phyloP scores from a whole-genome alignment of 2,888 invertebrate genomes.

The Amblyjoppa fuscipennis region DNA sequence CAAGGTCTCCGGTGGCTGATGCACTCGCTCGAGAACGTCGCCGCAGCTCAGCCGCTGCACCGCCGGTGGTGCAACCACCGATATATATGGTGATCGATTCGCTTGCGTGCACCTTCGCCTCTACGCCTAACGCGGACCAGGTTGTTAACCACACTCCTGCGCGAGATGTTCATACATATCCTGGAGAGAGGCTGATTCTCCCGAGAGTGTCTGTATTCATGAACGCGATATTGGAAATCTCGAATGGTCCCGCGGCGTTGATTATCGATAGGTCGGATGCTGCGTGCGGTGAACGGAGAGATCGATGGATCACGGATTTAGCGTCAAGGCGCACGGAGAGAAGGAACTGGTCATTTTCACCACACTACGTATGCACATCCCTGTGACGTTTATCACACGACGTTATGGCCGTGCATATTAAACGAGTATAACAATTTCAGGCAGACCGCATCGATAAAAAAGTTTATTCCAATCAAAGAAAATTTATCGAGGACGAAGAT shows the following conservation, averaged over 20 bases:
- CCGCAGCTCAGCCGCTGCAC: slow-evolving; percentile 12
- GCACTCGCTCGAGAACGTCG: slow-evolving; percentile 37
- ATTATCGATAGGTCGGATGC: slow-evolving; percentile 36
- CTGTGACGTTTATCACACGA: too few relatives aligned
- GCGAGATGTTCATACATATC: slow-evolving; percentile 15
- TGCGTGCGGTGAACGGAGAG: too few relatives aligned
- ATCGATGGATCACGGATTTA: slow-evolving; percentile 39
- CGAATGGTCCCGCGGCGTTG: slow-evolving; percentile 48
- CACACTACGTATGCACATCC: too few relatives aligned
- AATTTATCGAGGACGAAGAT: too few relatives aligned
- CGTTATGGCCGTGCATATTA: too few relatives aligned
- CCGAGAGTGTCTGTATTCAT: slow-evolving; percentile 69
- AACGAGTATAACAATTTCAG: too few relatives aligned
- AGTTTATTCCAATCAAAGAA: too few relatives aligned
- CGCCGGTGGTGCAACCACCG: slow-evolving; percentile 18
- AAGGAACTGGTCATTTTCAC: background rate
- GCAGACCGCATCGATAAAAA: too few relatives aligned
- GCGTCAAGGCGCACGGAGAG: background rate
- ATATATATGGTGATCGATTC: slow-evolving; percentile 21
- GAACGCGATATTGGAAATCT: slow-evolving; percentile 73
- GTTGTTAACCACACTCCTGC: slow-evolving; percentile 38
- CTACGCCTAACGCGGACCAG: slow-evolving; percentile 29
- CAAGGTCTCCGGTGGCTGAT: slow-evolving; percentile 57
- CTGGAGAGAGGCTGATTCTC: slow-evolving; percentile 24
- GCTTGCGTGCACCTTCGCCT: background rate